phyloP scores from a whole-genome alignment of 2,113 vertebrate genomes.

The Sigmodon hispidus region DNA sequence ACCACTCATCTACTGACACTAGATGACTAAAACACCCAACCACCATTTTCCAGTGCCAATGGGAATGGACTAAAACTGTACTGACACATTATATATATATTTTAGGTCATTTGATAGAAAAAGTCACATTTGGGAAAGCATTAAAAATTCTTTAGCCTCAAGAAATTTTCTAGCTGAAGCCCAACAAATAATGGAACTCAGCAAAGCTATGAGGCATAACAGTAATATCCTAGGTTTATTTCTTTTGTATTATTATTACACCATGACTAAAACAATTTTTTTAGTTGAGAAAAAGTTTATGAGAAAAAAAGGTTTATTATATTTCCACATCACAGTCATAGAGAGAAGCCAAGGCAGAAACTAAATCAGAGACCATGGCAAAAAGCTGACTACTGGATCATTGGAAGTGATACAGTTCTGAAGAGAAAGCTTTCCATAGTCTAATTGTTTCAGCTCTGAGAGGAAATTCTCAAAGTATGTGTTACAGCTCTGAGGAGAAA shows the following conservation, averaged over 20 bases:
- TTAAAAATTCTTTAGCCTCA: background rate
- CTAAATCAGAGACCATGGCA: background rate
- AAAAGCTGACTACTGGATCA: background rate
- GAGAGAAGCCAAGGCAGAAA: background rate
- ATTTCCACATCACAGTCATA: background rate
- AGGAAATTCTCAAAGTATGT: too few species aligned
- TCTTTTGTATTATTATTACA: background rate
- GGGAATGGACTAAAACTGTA: background rate
- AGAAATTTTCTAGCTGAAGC: background rate
- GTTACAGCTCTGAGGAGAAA: too few species aligned
- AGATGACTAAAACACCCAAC: background rate
- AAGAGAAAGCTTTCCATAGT: too few species aligned
- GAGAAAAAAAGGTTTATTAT: background rate
- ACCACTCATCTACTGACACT: background rate
- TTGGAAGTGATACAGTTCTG: too few species aligned
- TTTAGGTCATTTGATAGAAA: slow-evolving; percentile 26
- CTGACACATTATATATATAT: background rate
- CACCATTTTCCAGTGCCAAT: background rate
- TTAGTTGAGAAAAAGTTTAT: too few species aligned
- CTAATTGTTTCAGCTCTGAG: too few species aligned
- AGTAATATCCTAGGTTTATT: background rate
- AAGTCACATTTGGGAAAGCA: slow-evolving; percentile 12
- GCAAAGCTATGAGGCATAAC: slow-evolving; percentile 66
- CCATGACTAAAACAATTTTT: background rate
- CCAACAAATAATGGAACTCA: slow-evolving; percentile 63